Evolutionary conservation across 2,113 vertebrate species (phyloP), one percentile per base, ranked within the genome.

Genomic region (Delphinapterus leucas): DNA sequence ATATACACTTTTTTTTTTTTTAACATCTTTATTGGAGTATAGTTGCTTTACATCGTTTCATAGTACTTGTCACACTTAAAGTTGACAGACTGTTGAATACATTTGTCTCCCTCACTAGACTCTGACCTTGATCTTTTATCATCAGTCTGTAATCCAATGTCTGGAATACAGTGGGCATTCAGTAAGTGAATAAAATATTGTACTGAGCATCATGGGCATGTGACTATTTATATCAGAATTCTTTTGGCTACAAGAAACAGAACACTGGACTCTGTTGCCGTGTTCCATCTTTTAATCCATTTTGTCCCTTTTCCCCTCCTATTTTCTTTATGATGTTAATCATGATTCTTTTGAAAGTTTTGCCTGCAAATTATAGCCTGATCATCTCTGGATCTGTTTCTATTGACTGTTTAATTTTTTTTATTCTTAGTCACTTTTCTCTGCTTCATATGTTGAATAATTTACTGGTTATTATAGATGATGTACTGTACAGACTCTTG

Each of bases 291-390:
- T 95, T 89, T 94, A 81, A 88, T 74, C 26, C 49, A 67, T 74
- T 87, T 63, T 83, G 13, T 81, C 31, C 33, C 17, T 96, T 77
- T 65, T 38, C 38, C n/a, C 33, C 21, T 61, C 13, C 36, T 87
- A 5, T 71, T 87, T 60, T 96, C 41, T 79, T 80, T 58, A 88
- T 89, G 41, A 60, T 74, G 28, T 87, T 71, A 77, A 61, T 95
- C 47, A 77, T 44, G 47, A n/a, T 97, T 90, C 44, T 87, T 86
- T 96, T 63, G 44, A 94, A 94, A 91, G 36, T 38, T 33, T 63
- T 94, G 71, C 38, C 21, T 94, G 9, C 38, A 36, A 92, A 71
- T 94, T 33, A 58, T 41, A 79, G 74, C 81, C 73, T 41, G 31
- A 87, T 96, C 47, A 73, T 83, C 28, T 84, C 26, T 88, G 47